phyloP scores from a whole-genome alignment of 2,888 invertebrate species.

The Parthenolecanium corni region DNA sequence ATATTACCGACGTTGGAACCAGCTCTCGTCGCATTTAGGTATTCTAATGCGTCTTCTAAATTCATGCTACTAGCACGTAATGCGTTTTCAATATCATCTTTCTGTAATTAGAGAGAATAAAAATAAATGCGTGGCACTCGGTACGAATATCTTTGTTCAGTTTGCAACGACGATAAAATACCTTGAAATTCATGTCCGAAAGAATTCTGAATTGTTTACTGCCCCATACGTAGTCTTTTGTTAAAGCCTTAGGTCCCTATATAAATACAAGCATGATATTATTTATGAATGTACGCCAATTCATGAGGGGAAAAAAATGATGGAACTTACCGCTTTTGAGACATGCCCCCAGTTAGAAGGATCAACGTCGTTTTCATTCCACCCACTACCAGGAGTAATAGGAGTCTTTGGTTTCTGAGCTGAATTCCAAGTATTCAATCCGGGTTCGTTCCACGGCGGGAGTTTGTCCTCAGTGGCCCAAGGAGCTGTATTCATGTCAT shows the following conservation, averaged over 20 bases:
- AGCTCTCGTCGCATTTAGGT: slow-evolving; percentile 49
- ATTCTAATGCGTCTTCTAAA: slow-evolving; percentile 72
- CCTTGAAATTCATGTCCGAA: slow-evolving; percentile 81
- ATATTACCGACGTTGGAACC: slow-evolving; percentile 40
- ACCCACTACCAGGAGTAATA: slow-evolving; percentile 44
- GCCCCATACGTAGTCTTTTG: slow-evolving; percentile 73
- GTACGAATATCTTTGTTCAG: no score
- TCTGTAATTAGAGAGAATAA: slow-evolving; percentile 43
- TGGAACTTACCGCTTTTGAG: slow-evolving; percentile 46
- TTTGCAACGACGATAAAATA: no score
- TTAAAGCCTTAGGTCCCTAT: slow-evolving; percentile 46
- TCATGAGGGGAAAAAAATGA: no score
- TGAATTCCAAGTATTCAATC: slow-evolving; percentile 34
- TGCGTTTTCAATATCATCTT: slow-evolving; percentile 85
- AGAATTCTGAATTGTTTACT: slow-evolving; percentile 81
- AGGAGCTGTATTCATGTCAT: slow-evolving; percentile 37
- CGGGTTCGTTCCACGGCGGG: slow-evolving; percentile 41
- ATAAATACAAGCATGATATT: slow-evolving; percentile 13
- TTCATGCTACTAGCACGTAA: slow-evolving; percentile 79
- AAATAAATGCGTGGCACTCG: no score
- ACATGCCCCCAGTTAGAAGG: slow-evolving; percentile 54
- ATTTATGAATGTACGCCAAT: no score
- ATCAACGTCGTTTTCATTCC: slow-evolving; percentile 46
- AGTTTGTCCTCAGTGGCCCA: slow-evolving; percentile 36
- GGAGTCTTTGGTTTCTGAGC: slow-evolving; percentile 47